phyloP scores from a whole-genome alignment of 2,888 invertebrate species.

The Anorthoa munda region DNA sequence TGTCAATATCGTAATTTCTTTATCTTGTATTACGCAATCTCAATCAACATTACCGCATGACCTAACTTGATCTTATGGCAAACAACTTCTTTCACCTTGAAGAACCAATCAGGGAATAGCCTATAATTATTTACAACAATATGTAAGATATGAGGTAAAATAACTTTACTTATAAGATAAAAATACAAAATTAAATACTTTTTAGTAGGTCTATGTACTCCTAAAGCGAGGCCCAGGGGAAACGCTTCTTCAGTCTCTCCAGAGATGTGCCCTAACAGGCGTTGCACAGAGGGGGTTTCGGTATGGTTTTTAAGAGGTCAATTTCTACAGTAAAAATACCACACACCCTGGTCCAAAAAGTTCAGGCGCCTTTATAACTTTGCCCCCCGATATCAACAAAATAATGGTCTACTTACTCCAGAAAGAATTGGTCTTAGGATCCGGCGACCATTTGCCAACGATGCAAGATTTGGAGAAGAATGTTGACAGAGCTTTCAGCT shows the following conservation, averaged over 20 bases:
- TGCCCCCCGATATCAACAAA: too few species aligned
- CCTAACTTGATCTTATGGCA: background rate
- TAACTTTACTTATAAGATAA: background rate
- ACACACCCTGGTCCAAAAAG: too few species aligned
- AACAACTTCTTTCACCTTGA: conserved; percentile 5
- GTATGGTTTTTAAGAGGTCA: too few species aligned
- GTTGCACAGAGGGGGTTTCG: too few species aligned
- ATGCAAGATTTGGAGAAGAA: conserved; percentile 96
- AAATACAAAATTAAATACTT: background rate
- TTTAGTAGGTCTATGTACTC: background rate
- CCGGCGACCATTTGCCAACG: conserved; percentile 96
- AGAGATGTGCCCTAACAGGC: too few species aligned
- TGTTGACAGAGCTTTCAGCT: conserved; percentile 94
- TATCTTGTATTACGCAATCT: conserved; percentile 13
- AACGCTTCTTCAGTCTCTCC: too few species aligned
- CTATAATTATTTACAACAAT: background rate
- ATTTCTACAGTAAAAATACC: too few species aligned
- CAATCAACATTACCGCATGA: conserved; percentile 4
- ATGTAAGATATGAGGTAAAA: background rate
- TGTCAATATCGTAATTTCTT: conserved; percentile 23
- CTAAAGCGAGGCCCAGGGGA: too few species aligned
- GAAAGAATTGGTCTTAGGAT: conserved; percentile 93
- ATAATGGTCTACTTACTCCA: conserved; percentile 91
- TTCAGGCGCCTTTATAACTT: too few species aligned
- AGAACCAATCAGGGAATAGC: background rate